These are phyloP conservation scores for Calliopum simillimum DNA, from an alignment of 2,888 invertebrate species.

Conservation along the genomic window DNA sequence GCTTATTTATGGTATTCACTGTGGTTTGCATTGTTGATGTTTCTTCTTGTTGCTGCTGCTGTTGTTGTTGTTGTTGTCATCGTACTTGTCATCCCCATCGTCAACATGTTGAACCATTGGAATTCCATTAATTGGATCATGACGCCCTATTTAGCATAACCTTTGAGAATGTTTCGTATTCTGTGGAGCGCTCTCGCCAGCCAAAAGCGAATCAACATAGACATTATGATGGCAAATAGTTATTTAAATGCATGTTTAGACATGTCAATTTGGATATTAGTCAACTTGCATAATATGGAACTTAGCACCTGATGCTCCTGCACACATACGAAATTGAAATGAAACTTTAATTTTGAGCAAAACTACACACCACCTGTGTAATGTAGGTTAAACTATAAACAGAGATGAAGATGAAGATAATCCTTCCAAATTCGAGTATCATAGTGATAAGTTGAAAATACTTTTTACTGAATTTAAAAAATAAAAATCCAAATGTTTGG, in stretches of 20 bases:
- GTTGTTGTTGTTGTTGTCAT: conserved; percentile 21
- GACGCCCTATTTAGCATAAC: conserved; percentile 23
- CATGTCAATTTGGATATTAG: conserved; percentile 11
- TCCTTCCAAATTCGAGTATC: no score
- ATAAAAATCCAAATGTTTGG: no score
- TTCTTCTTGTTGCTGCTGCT: neutral
- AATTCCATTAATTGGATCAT: conserved; percentile 35
- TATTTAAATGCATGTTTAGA: conserved; percentile 24
- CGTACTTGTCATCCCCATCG: conserved; percentile 22
- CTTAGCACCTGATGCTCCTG: neutral
- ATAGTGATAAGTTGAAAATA: no score
- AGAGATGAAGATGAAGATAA: no score
- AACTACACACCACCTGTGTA: no score
- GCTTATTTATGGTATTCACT: neutral
- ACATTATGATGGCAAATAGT: conserved; percentile 23
- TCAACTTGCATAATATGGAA: neutral
- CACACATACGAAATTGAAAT: no score
- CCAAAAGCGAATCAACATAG: conserved; percentile 10
- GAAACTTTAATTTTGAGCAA: no score
- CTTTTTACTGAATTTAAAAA: no score
- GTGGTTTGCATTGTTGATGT: neutral
- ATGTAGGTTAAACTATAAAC: no score
- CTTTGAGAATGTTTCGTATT: conserved; percentile 26
- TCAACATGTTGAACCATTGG: conserved; percentile 20
- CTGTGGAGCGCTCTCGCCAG: neutral